These are phyloP conservation scores for Chaenogobius annularis DNA, from an alignment of 2,113 vertebrate genomes.

Conservation along the genomic window DNA sequence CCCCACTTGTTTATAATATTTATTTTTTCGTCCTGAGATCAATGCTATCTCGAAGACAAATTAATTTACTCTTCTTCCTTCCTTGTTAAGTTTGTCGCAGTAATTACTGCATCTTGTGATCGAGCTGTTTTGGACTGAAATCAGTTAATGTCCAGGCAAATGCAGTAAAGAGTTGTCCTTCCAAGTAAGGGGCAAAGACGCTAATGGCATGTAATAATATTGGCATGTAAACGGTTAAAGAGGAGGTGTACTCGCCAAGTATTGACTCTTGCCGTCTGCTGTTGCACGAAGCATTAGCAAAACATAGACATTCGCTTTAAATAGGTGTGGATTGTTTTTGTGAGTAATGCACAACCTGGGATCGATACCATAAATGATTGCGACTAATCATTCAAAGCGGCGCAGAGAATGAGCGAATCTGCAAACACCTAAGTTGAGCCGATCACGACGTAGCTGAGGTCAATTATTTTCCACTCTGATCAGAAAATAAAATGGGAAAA, in stretches of 20 bases:
- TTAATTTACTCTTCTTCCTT: slow-evolving; percentile 64
- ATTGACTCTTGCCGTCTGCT: slow-evolving; percentile 45
- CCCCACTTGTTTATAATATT: slow-evolving; percentile 41
- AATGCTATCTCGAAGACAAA: slow-evolving; percentile 55
- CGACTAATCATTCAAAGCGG: slow-evolving; percentile 40
- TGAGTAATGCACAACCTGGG: slow-evolving; percentile 27
- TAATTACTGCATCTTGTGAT: slow-evolving; percentile 58
- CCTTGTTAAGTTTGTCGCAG: slow-evolving; percentile 54
- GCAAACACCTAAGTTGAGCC: slow-evolving; percentile 5
- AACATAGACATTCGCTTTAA: slow-evolving; percentile 40
- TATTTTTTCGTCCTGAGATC: slow-evolving; percentile 61
- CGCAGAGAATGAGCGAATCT: slow-evolving; percentile 27
- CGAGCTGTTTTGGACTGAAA: slow-evolving; percentile 46
- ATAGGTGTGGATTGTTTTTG: slow-evolving; percentile 45
- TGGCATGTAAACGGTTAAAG: slow-evolving; percentile 26
- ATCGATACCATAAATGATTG: slow-evolving; percentile 50
- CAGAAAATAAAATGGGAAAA: slow-evolving; percentile 34
- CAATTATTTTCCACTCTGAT: slow-evolving; percentile 58
- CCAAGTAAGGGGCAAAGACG: slow-evolving; percentile 15
- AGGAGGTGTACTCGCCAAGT: slow-evolving; percentile 26
- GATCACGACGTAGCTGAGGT: slow-evolving; percentile 28
- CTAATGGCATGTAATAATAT: slow-evolving; percentile 47
- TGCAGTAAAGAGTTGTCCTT: slow-evolving; percentile 44
- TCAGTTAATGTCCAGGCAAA: slow-evolving; percentile 46
- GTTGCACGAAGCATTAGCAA: slow-evolving; percentile 53